Evolutionary conservation across 1,140 invertebrate species (phyloP), one percentile per base, ranked within the genome.

Genomic region (Drosophila cardini): DNA sequence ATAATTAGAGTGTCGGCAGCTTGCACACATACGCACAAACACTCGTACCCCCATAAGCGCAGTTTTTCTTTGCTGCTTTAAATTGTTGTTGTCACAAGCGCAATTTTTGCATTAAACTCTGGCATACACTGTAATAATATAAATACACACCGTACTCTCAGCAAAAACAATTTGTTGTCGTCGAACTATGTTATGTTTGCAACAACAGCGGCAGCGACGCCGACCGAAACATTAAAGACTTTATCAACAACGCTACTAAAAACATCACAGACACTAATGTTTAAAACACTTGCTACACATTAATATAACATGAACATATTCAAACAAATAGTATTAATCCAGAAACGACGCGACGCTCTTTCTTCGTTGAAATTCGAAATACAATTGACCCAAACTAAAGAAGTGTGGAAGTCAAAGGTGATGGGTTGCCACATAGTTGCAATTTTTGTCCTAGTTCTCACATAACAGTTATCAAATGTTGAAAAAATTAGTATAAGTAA

Each of bases 341-440:
- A 9, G 50, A 30, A 15, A 13, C 9, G 32, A 38, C 36, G 52
- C 62, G 34, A 10, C 4, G 40, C 15, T 71, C 21, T 16, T 46
- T 10, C 9, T 11, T 71, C 10, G 32, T 9, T 9, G 8, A 53
- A 11, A 52, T 43, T 11, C 30, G 30, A 38, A 0, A 50, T 3
- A 43, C 43, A 34, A 42, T 34, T 72, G 34, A 57, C 21, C 4
- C n/a, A 30, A 38, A 32, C 1, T 1, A 11, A 48, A 32, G 9
- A 53, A 56, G 46, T 46, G 50, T 56, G 38, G 11, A 5, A 18
- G 21, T 15, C 1, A 15, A 18, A 26, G 40, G 6, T 11, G 3
- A 5, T 1, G 16, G 0, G 70, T 43, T 72, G 70, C 70, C 70
- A 67, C 45, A 32, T 15, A 1, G 42, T 64, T 53, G 9, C 26